phyloP scores from a whole-genome alignment of 2,113 vertebrate species.

The Vulpes vulpes region DNA sequence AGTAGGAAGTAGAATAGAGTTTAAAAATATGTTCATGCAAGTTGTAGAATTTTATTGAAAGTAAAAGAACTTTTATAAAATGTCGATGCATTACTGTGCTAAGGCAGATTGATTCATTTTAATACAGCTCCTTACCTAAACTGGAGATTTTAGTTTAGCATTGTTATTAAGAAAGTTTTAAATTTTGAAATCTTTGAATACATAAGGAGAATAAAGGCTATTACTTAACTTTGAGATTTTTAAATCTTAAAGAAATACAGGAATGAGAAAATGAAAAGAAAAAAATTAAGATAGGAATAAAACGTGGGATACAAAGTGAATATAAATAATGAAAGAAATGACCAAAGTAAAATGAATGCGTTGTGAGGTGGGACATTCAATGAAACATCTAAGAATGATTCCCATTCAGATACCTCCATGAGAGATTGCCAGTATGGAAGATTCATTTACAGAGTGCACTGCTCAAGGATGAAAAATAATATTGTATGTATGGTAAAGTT shows the following conservation, averaged over 20 bases:
- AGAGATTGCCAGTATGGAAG: too few relatives aligned
- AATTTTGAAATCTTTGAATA: not conserved
- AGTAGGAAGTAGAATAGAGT: not conserved
- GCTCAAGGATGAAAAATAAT: not conserved
- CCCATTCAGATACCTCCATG: not conserved
- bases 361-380: not conserved
- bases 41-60: not conserved
- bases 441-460: fast-evolving
- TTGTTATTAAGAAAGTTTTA: not conserved
- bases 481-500: not conserved
- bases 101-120: not conserved
- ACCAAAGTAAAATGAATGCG: not conserved
- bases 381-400: not conserved
- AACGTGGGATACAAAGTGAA: not conserved
- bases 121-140: not conserved
- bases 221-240: not conserved
- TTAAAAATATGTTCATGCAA: not conserved
- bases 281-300: not conserved
- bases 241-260: not conserved
- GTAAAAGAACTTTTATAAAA: not conserved
- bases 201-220: not conserved
- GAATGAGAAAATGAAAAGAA: not conserved
- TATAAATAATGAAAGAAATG: not conserved
- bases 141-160: not conserved
- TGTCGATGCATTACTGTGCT: not conserved